Conservation (phyloP, 2,888 invertebrate genomes). For the Mythimna loreyi region DNA sequence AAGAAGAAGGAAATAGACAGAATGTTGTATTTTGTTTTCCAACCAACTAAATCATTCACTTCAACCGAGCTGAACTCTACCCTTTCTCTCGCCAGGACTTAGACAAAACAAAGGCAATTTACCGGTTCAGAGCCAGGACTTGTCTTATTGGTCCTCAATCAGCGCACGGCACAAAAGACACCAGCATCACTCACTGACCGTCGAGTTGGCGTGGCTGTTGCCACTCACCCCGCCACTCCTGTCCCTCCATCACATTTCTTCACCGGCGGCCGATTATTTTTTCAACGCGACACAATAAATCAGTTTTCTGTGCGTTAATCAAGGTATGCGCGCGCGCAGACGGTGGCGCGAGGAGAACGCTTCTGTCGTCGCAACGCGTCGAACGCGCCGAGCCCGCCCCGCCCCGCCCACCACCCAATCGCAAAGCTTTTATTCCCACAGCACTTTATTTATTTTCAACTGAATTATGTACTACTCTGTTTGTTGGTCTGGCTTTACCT, state of each 20-base stretch:
- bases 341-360: conserved; percentile 90
- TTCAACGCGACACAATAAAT: conserved; percentile 90
- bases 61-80: conserved; percentile 33
- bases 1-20: neutral
- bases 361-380: conserved; percentile 95
- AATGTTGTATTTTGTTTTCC: conserved; percentile 4
- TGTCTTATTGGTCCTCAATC: conserved; percentile 52
- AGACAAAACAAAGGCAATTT: conserved; percentile 50
- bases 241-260: conserved; percentile 89
- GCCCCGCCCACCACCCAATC: conserved; percentile 82
- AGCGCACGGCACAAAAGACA: conserved; percentile 58
- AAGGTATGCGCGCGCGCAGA: conserved; percentile 81
- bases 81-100: conserved; percentile 41
- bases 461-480: conserved; percentile 79
- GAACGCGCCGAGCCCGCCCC: conserved; percentile 71
- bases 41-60: conserved; percentile 46
- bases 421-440: conserved; percentile 66
- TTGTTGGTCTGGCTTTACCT: conserved; percentile 72
- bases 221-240: conserved; percentile 89
- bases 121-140: conserved; percentile 43
- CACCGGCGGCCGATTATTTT: conserved; percentile 85
- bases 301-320: conserved; percentile 88
- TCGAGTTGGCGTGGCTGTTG: conserved; percentile 85
- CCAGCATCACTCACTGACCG: conserved; percentile 83
- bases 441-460: conserved; percentile 78